These are phyloP conservation scores for Therioaphis trifolii DNA, from an alignment of 2,888 invertebrate species.

Conservation along the genomic window DNA sequence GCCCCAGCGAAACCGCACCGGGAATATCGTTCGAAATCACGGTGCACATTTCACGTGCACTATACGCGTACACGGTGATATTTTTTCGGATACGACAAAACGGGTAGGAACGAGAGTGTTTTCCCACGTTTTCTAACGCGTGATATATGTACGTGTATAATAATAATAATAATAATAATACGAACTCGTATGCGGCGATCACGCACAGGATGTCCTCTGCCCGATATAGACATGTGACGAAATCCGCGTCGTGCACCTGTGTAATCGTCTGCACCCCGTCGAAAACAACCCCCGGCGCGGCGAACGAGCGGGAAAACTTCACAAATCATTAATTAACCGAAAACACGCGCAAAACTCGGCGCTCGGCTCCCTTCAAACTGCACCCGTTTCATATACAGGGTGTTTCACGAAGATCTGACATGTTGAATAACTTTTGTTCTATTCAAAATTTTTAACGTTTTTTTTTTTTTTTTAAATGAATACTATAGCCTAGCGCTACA, in stretches of 20 bases:
- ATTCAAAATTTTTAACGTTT: no score
- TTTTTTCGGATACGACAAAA: slow-evolving; percentile 37
- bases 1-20: not conserved
- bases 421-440: no score
- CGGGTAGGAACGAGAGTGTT: not conserved
- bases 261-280: not conserved
- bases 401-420: no score
- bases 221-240: not conserved
- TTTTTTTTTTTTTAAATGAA: no score
- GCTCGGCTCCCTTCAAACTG: not conserved
- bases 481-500: no score
- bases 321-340: slow-evolving; percentile 41
- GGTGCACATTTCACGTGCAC: not conserved
- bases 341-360: slow-evolving; percentile 8
- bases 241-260: slow-evolving; percentile 29
- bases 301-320: slow-evolving; percentile 3
- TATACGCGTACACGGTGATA: not conserved
- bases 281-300: not conserved
- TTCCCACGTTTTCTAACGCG: slow-evolving; percentile 22
- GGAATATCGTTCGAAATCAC: slow-evolving; percentile 3
- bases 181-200: not conserved
- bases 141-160: not conserved
- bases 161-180: no score
- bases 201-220: slow-evolving; percentile 46
- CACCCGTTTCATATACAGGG: no score